Conservation (phyloP, 2,888 invertebrate genomes). For the Napeogenes sylphis region DNA sequence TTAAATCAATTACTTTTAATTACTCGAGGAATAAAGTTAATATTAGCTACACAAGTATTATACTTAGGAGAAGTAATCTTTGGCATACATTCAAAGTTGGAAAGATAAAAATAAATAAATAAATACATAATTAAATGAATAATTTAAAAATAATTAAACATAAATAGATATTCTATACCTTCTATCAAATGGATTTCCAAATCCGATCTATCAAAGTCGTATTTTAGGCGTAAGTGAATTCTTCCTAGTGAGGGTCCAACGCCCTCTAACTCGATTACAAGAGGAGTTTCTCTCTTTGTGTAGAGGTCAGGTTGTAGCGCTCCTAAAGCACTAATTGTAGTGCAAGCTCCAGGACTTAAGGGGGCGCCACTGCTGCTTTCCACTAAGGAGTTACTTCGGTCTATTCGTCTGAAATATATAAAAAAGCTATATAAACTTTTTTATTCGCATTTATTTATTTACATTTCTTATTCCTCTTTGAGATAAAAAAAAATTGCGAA, state of each 20-base stretch:
- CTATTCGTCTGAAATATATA: constrained; percentile 62
- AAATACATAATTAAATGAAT: neutral
- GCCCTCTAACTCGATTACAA: constrained; percentile 81
- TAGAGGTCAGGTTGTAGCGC: constrained; percentile 93
- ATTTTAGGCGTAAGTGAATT: constrained; percentile 89
- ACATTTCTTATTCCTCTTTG: neutral
- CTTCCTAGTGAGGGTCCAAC: constrained; percentile 86
- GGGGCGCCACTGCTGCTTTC: constrained; percentile 69
- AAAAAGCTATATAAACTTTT: neutral
- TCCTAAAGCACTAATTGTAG: constrained; percentile 79
- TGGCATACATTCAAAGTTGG: no score
- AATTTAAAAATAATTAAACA: neutral
- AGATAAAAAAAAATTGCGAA: no score
- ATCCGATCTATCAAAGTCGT: constrained; percentile 93
- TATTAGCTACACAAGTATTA: no score
- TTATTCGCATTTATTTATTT: neutral
- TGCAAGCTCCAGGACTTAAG: constrained; percentile 62
- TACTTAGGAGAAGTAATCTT: no score
- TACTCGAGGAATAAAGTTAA: no score
- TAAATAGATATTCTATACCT: constrained; percentile 70
- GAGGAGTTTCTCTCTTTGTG: constrained; percentile 86
- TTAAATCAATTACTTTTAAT: no score
- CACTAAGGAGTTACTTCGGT: constrained; percentile 72
- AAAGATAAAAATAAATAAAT: no score
- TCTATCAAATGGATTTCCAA: constrained; percentile 94